Percentiles rank a stretch among this genome's conserved stretches.
Evolutionary conservation across 2,888 invertebrate genomes (phyloP).

Genomic region (Strigamia transsilvanica): DNA sequence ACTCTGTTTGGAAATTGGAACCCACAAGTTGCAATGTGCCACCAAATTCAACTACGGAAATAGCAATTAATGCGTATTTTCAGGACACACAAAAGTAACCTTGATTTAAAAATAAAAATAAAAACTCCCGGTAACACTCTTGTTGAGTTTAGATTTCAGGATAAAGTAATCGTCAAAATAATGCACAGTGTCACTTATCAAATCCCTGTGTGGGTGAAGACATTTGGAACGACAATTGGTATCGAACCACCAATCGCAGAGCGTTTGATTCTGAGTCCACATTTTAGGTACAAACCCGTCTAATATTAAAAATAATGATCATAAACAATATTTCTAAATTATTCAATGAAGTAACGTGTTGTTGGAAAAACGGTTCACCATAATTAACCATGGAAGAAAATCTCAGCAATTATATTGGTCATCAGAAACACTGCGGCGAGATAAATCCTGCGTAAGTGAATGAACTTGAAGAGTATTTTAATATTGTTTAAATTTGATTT

Average conservation of each 20-base stretch:
- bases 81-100: constrained; percentile 56
- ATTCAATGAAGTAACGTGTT: constrained; percentile 61
- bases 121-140: background rate
- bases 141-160: constrained; percentile 61
- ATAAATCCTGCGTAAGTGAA: background rate
- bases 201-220: constrained; percentile 70
- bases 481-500: background rate
- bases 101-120: background rate
- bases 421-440: constrained; percentile 59
- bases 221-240: constrained; percentile 73
- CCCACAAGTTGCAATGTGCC: constrained; percentile 58
- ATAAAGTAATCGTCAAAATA: constrained; percentile 63
- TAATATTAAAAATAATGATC: background rate
- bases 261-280: constrained; percentile 70
- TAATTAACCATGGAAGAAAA: constrained; percentile 64
- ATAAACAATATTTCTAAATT: background rate
- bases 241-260: constrained; percentile 71
- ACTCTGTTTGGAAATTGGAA: constrained; percentile 61
- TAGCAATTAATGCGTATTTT: background rate
- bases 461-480: background rate
- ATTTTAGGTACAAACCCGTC: constrained; percentile 70
- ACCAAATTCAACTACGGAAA: constrained; percentile 58
- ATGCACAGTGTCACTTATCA: constrained; percentile 65
- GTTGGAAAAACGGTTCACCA: constrained; percentile 60
- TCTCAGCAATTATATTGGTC: constrained; percentile 65